These are phyloP conservation scores for Wasmannia auropunctata DNA, from an alignment of 1,140 invertebrate species.

Conservation along the genomic window DNA sequence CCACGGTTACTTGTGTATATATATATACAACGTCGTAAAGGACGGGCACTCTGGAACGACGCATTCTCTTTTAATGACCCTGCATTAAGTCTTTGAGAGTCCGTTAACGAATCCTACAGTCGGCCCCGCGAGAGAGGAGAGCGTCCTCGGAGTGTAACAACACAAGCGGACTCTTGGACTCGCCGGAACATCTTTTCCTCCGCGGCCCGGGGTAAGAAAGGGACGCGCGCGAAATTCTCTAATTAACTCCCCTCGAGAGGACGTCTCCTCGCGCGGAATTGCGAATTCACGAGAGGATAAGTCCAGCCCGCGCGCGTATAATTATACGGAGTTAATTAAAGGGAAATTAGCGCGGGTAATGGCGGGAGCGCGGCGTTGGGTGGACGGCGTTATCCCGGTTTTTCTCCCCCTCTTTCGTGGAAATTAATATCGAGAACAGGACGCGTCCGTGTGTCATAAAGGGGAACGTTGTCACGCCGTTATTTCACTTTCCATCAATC, in stretches of 20 bases:
- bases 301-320: slow-evolving; percentile 27
- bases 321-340: slow-evolving; percentile 43
- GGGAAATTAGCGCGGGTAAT: neutral
- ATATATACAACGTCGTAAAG: slow-evolving; percentile 18
- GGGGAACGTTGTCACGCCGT: neutral
- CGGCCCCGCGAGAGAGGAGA: no score
- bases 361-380: no score
- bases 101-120: slow-evolving; percentile 38
- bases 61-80: slow-evolving; percentile 27
- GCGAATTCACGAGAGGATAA: slow-evolving; percentile 35
- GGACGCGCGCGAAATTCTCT: slow-evolving; percentile 8
- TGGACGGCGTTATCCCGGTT: neutral
- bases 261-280: neutral
- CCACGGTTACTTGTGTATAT: slow-evolving; percentile 20
- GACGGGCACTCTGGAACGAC: neutral
- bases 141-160: neutral
- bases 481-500: neutral
- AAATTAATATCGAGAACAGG: slow-evolving; percentile 22
- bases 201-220: neutral
- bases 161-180: neutral
- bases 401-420: neutral
- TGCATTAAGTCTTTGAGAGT: slow-evolving; percentile 42
- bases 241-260: slow-evolving; percentile 26
- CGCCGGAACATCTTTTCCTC: neutral
- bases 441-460: neutral